Base-by-base conservation (phyloP, 2,888 invertebrate species). In the Diadromus collaris region DNA sequence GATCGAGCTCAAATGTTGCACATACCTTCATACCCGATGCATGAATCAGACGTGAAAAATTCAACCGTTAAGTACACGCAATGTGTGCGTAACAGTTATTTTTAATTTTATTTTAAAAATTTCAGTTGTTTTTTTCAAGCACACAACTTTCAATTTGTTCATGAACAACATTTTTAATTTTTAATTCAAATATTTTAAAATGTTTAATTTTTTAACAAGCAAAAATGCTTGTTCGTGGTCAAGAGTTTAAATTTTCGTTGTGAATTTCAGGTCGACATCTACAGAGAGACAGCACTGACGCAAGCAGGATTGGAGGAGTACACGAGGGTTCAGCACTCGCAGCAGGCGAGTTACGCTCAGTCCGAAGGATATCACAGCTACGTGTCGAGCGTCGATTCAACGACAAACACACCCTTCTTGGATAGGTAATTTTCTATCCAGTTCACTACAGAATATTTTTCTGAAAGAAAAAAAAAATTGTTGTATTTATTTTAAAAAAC, bases 321-420 rank as follows among this genome's bases (percentile, higher is more conserved):
- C 82, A 91, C 91, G 41, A 91, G 92, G 82, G 92, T 91, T 70
- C 91, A 90, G 32, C 95, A 95, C 89, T 95, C 95, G 84, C 95
- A 95, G 86, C 95, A 95, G 87, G 93, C 94, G 51, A 95, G 95
- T 69, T 95, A 96, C 91, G 95, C 95, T 67, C 95, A 95, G 87
- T 95, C 95, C 69, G 95, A 96, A 91, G 95, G 95, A 68, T 96
- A 95, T 90, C 95, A 95, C 89, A 95, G 95, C 89, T 96, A 96
- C 90, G 95, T 96, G 32, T 95, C 95, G 77, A 95, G 95, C 87
- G 94, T 95, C 48, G 95, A 95, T 89, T 95, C 95, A 9, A 95
- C 94, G 68, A 92, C 91, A 24, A 90, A 89, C 44, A 95, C 96
- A 6, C 96, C 96, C 44, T 95, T 96, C 90, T 91, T 96, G 83